Evolutionary conservation across 1,140 invertebrate species (phyloP).

Genomic region (Drosophila sucinea): DNA sequence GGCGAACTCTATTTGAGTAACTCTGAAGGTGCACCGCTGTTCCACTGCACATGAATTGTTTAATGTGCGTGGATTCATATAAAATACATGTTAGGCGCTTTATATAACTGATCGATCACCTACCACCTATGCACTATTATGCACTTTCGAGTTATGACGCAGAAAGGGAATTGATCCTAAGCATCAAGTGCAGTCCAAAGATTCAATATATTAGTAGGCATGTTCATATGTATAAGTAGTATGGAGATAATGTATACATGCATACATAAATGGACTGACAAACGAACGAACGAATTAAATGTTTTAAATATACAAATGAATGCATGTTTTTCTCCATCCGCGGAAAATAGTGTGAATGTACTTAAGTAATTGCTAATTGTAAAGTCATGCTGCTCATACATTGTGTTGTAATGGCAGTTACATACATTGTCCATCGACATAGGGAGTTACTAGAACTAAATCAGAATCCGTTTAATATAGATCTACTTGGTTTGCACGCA

Average conservation of each 20-base stretch:
- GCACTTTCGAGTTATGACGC: conserved; percentile 13
- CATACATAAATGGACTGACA: conserved; percentile 25
- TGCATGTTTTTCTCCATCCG: conserved; percentile 59
- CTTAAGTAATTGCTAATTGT: conserved; percentile 75
- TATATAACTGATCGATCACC: conserved; percentile 1
- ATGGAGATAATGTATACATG: conserved; percentile 29
- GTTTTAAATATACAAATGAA: conserved; percentile 25
- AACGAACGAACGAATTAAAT: conserved; percentile 16
- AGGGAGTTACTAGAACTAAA: conserved; percentile 62
- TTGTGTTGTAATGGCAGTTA: conserved; percentile 77
- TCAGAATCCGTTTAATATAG: conserved; percentile 52
- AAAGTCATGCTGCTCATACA: conserved; percentile 81
- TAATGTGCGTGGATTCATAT: background rate
- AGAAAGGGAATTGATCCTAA: conserved; percentile 2
- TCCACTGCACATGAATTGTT: background rate
- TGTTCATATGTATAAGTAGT: conserved; percentile 13
- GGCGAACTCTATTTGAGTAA: conserved; percentile 8
- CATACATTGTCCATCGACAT: conserved; percentile 61
- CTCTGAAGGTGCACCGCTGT: conserved; percentile 2
- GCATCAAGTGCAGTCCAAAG: conserved; percentile 7
- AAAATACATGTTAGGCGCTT: background rate
- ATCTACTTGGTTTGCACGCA: conserved; percentile 21
- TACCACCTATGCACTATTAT: background rate
- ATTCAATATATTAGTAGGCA: conserved; percentile 17
- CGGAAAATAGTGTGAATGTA: conserved; percentile 68